phyloP scores from a whole-genome alignment of 2,888 invertebrate genomes.

The Bruchidius siliquastri region DNA sequence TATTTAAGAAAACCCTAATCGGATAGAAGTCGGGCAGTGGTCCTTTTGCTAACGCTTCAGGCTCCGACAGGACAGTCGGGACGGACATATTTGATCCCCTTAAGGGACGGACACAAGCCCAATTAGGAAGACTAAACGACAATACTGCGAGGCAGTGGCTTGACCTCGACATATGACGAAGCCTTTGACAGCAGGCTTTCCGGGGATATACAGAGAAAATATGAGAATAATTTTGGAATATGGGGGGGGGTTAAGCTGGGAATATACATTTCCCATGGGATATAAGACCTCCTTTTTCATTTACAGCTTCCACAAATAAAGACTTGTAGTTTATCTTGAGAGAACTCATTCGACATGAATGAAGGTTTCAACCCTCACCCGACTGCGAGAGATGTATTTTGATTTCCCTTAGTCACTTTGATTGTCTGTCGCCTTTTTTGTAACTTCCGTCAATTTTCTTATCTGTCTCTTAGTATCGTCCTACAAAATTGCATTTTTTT shows the following conservation, averaged over 20 bases:
- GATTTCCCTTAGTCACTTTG: no score
- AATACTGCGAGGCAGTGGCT: conserved; percentile 10
- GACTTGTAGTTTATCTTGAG: not conserved
- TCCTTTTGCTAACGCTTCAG: conserved; percentile 7
- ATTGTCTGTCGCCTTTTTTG: no score
- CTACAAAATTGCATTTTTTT: no score
- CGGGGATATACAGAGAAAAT: not conserved
- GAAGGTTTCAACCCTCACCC: not conserved
- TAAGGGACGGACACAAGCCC: conserved; percentile 18
- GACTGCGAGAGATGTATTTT: no score
- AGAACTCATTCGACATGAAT: not conserved
- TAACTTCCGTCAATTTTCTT: no score
- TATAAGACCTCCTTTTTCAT: not conserved
- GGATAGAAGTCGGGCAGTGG: conserved; percentile 16
- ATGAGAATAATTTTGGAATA: not conserved
- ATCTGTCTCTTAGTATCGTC: no score
- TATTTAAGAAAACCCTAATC: conserved; percentile 20
- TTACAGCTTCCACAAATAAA: not conserved
- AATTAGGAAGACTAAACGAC: not conserved
- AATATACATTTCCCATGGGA: not conserved
- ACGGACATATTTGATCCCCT: conserved; percentile 29
- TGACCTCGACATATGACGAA: not conserved
- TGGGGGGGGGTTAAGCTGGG: not conserved
- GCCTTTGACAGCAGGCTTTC: not conserved
- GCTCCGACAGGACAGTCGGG: conserved; percentile 18